Conservation (phyloP, 37 sponge, comb jelly and placozoan species). For the Ephydatia muelleri region DNA sequence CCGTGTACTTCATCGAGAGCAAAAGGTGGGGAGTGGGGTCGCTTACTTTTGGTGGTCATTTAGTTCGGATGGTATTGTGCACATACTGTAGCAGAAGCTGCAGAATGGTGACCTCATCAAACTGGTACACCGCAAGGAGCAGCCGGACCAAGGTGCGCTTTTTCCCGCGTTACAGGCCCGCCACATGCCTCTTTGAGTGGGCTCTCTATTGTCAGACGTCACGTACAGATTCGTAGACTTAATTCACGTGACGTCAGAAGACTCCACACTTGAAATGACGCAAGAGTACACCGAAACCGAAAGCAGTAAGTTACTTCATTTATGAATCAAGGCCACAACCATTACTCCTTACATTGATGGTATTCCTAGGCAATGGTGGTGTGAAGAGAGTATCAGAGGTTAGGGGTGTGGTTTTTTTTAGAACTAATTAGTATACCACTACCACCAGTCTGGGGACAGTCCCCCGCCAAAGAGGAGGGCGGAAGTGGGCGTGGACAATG, state of each 20-base stretch:
- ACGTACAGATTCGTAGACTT: conserved; percentile 15
- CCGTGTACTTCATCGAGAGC: conserved; percentile 30
- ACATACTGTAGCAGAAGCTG: conserved; percentile 28
- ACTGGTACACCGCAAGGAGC: conserved; percentile 30
- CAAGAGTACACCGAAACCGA: conserved; percentile 10
- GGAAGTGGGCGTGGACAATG: background rate
- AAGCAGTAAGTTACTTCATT: background rate
- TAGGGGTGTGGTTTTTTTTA: background rate
- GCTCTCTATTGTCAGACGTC: background rate
- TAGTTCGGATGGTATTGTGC: background rate
- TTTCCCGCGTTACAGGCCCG: background rate
- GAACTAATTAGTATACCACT: background rate
- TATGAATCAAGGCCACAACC: too few species aligned
- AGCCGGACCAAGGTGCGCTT: background rate
- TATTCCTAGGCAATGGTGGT: background rate
- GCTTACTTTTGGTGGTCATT: background rate
- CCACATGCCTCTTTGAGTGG: background rate
- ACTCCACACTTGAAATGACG: conserved; percentile 10
- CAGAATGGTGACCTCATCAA: conserved; percentile 26
- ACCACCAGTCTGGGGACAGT: background rate
- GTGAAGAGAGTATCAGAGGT: background rate
- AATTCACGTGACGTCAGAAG: background rate
- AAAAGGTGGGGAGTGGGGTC: conserved; percentile 19
- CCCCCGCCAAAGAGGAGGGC: background rate
- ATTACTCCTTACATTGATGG: background rate